These are phyloP conservation scores for Gymnothorax reevesii DNA, from an alignment of 2,797 vertebrate genomes.

Conservation along the genomic window DNA sequence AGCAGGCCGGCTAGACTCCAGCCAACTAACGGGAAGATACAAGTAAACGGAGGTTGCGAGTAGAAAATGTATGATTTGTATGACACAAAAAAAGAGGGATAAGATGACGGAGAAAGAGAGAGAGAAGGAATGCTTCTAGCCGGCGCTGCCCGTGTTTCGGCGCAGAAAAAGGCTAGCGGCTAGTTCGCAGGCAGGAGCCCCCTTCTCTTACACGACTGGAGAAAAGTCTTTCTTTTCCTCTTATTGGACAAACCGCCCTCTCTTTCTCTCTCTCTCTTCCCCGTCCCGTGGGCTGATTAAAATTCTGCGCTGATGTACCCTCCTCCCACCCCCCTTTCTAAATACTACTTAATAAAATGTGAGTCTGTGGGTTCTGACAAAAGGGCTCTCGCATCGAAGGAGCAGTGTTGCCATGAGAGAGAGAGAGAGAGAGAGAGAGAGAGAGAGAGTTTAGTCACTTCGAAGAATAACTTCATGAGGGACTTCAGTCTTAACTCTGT, in stretches of 20 bases:
- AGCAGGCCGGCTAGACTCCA: neutral
- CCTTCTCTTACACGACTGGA: conserved; percentile 38
- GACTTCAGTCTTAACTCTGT: conserved; percentile 63
- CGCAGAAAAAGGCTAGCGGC: conserved; percentile 49
- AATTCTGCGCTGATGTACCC: conserved; percentile 71
- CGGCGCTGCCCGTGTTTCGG: neutral
- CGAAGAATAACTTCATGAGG: conserved; percentile 60
- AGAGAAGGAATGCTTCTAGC: neutral
- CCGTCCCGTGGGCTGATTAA: conserved; percentile 71
- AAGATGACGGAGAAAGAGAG: neutral
- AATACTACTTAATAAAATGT: conserved; percentile 80
- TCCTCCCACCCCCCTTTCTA: conserved; percentile 69
- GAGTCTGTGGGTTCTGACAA: conserved; percentile 65
- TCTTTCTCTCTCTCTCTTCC: conserved; percentile 58
- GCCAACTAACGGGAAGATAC: neutral
- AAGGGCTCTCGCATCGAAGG: conserved; percentile 58
- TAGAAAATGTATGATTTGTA: neutral
- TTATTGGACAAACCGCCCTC: conserved; percentile 65
- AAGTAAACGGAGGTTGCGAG: neutral
- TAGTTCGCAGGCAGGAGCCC: conserved; percentile 58
- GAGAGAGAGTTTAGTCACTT: conserved; percentile 56
- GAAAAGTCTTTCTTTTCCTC: conserved; percentile 37
- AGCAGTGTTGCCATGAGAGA: conserved; percentile 74
- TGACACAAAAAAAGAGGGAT: neutral
- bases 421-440: neutral